Conservation (phyloP, 1,140 invertebrate genomes). For the Brachionus paranguensis region DNA sequence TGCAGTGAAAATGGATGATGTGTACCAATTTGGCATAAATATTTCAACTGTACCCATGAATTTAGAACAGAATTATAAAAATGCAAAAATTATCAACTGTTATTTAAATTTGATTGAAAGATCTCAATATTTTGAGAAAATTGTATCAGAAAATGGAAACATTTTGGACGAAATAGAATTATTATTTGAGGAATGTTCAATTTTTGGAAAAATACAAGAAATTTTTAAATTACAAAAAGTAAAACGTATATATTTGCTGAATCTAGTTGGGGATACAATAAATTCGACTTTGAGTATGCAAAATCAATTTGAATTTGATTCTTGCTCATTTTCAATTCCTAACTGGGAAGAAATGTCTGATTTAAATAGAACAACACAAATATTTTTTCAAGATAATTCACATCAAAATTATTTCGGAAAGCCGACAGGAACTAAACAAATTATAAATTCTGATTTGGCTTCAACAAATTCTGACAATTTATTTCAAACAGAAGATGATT, state of each 20-base stretch:
- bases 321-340: not conserved
- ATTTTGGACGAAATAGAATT: not conserved
- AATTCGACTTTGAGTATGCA: not conserved
- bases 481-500: not conserved
- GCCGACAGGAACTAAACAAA: too few relatives aligned
- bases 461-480: not conserved
- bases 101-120: not conserved
- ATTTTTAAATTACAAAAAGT: not conserved
- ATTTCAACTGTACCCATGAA: too few relatives aligned
- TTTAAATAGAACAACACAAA: not conserved
- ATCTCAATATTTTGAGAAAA: not conserved
- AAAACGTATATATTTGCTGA: not conserved
- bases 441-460: not conserved
- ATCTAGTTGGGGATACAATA: not conserved
- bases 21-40: too few relatives aligned
- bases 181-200: not conserved
- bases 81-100: not conserved
- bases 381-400: not conserved
- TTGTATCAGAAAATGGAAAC: not conserved
- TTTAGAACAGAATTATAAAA: not conserved
- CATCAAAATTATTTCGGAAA: not conserved
- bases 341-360: not conserved
- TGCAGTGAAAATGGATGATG: too few relatives aligned
- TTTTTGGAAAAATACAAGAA: not conserved
- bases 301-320: not conserved